Percentiles rank a stretch among this genome's conserved stretches.
phyloP scores from a whole-genome alignment of 2,113 vertebrate species.

The Lanius collurio region DNA sequence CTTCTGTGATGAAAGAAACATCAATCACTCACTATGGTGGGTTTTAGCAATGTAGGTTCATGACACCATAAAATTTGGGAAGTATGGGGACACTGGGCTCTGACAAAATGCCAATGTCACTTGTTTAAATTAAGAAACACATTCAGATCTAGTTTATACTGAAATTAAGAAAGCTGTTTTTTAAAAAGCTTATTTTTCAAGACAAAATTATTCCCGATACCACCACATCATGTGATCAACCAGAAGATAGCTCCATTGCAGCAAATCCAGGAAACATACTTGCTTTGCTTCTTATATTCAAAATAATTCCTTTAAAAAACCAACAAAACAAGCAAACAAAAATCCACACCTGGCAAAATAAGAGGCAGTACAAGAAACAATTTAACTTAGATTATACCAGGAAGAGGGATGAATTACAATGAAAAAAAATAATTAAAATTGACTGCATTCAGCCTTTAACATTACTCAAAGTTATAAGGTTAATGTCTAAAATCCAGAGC shows the following conservation, averaged over 20 bases:
- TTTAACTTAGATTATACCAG: background rate
- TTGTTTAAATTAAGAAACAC: constrained; percentile 18
- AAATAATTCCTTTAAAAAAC: background rate
- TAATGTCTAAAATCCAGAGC: constrained; percentile 46
- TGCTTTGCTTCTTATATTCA: background rate
- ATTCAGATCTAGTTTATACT: constrained; percentile 4
- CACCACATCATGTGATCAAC: background rate
- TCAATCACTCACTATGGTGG: constrained; percentile 18
- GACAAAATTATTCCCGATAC: background rate
- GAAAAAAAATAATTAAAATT: background rate
- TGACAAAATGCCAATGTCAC: constrained; percentile 8
- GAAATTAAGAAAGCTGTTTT: background rate
- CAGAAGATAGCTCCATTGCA: background rate
- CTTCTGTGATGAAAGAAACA: constrained; percentile 26
- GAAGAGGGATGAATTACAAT: background rate
- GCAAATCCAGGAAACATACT: background rate
- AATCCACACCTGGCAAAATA: background rate
- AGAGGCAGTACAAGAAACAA: background rate
- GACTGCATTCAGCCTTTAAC: background rate
- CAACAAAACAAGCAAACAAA: background rate
- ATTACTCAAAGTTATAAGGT: constrained; percentile 31
- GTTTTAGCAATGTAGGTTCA: constrained; percentile 44
- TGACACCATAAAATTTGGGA: constrained; percentile 21
- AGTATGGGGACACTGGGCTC: background rate
- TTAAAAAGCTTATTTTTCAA: constrained; percentile 27